Conservation (phyloP, 2,888 invertebrate species). For the Lottia gigantea region DNA sequence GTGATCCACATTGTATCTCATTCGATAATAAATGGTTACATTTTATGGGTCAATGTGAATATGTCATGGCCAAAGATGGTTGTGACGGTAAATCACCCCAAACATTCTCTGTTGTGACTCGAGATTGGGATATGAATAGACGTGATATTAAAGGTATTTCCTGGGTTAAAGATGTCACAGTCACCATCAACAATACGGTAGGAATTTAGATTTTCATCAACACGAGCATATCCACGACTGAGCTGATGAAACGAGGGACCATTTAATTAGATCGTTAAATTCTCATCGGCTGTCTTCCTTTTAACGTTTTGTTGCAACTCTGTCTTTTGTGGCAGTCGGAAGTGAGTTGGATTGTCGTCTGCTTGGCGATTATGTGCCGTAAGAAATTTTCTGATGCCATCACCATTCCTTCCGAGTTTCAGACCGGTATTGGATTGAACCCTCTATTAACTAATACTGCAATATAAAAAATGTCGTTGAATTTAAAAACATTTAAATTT, state of each 20-base stretch:
- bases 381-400: no score
- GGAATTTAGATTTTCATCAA: conserved; percentile 25
- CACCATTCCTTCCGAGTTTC: no score
- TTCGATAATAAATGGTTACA: conserved; percentile 49
- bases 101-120: conserved; percentile 40
- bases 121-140: conserved; percentile 36
- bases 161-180: conserved; percentile 51
- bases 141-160: conserved; percentile 27
- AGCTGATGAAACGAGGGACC: no score
- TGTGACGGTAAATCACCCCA: conserved; percentile 38
- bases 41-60: conserved; percentile 58
- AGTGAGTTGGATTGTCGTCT: no score
- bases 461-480: no score
- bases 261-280: background rate
- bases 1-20: conserved; percentile 61
- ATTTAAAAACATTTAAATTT: no score
- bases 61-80: conserved; percentile 51
- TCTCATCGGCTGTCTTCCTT: background rate
- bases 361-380: no score
- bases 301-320: no score
- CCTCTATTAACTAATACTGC: no score
- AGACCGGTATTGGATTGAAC: no score
- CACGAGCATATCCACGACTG: no score
- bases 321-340: no score
- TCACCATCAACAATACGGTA: conserved; percentile 37